Percentiles rank a stretch among this genome's conserved stretches.
These are phyloP conservation scores for Fistularia commersonii DNA, from an alignment of 2,797 vertebrate species.

Conservation along the genomic window DNA sequence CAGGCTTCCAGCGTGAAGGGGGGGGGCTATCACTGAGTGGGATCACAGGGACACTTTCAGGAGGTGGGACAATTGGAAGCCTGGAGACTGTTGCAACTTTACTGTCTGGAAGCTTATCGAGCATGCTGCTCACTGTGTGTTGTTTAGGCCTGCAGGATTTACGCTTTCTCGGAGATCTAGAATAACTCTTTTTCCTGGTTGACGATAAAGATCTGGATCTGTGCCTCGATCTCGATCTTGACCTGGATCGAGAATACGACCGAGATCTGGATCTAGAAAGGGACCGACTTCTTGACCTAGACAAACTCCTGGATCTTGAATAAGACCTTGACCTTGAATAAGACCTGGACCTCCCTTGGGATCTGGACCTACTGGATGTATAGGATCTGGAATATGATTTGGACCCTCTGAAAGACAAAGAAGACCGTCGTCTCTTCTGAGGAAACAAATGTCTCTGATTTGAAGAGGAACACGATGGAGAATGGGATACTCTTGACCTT, in stretches of 20 bases:
- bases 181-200: conserved; percentile 59
- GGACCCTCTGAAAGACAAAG: conserved; percentile 74
- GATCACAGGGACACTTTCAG: conserved; percentile 85
- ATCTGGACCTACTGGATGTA: conserved; percentile 68
- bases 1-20: conserved; percentile 96
- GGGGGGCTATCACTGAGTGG: conserved; percentile 96
- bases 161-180: conserved; percentile 72
- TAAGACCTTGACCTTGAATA: conserved; percentile 60
- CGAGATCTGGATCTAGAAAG: conserved; percentile 71
- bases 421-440: conserved; percentile 74
- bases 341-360: conserved; percentile 56
- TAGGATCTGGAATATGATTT: conserved; percentile 81
- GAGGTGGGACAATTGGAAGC: conserved; percentile 56
- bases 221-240: conserved; percentile 72
- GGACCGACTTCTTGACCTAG: conserved; percentile 58
- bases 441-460: conserved; percentile 72
- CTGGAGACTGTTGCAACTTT: conserved; percentile 52
- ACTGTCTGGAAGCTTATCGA: conserved; percentile 69
- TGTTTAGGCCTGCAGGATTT: conserved; percentile 70
- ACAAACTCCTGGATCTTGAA: conserved; percentile 73
- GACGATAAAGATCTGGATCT: conserved; percentile 70
- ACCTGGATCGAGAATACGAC: conserved; percentile 57
- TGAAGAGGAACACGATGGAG: conserved; percentile 78
- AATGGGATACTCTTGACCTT: conserved; percentile 71
- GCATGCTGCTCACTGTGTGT: conserved; percentile 58